Base-by-base conservation (phyloP, 2,113 vertebrate genomes). In the Neotoma lepida region DNA sequence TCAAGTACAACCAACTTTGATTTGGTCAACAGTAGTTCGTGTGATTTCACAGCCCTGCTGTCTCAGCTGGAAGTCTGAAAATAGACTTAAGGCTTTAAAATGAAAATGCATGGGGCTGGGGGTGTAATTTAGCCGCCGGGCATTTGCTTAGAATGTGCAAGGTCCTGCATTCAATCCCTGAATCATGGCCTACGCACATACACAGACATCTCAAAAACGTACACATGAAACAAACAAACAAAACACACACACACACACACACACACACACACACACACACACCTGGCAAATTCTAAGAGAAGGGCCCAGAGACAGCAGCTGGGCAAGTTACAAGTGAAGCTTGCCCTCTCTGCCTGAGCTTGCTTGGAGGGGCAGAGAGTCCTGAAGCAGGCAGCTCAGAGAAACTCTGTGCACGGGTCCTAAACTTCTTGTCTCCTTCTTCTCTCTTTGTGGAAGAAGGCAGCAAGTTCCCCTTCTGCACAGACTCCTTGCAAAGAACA, bases 401-500 rank as follows among this genome's bases (percentile, higher is more conserved):
- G 71, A 49, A 82, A n/a, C 30, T 49, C 51, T 68, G 35, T 6
- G 4, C 64, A 54, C 73, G 20, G 61, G 74, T 76, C 90, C 84
- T 86, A 86, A 96, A 97, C 91, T 95, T 91, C 91, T 74, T 70
- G 28, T 8, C 13, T 26, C 88, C 70, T 26, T 70, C 51, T 94
- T 77, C 89, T 92, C 73, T 90, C 80, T 94, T 61, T 84, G 73
- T 73, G 35, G 76, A 90, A 85, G 91, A 63, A 78, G 74, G 91
- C 96, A 92, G 92, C 6, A 2, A 24, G 77, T 33, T 82, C 96
- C 93, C 96, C 96, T 94, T 97, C 97, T 86, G 86, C 41, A 95
- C 93, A 89, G 96, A 94, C 93, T 96, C 91, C 96, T 98, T 84
- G 97, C 97, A 97, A 97, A 97, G 98, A 98, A 56, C 97, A 86